Base-by-base conservation (phyloP, 2,888 invertebrate species). In the Ectemnius continuus region DNA sequence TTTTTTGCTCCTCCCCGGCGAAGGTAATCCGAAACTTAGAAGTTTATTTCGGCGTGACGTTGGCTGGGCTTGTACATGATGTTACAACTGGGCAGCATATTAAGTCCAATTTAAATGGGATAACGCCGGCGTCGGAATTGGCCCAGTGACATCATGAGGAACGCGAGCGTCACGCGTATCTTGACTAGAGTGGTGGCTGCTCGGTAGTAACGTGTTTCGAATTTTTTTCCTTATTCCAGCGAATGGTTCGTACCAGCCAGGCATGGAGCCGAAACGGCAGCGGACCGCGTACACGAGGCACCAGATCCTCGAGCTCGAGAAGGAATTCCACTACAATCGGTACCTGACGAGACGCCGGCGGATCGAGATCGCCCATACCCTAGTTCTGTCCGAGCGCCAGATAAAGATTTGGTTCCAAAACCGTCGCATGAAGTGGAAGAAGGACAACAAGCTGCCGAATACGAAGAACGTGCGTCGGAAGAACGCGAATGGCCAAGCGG, bases 301-400 rank as follows among this genome's bases (percentile, higher is more conserved):
- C 93, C 99, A 99, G 93, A 98, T 98, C 90, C 93, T 99, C 91
- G 98, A 99, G 92, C 93, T 99, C 89, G 98, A 98, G 91, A 98
- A 98, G 91, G 98, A 98, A 93, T 99, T 99, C 92, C 98, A 98
- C 91, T 98, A 96, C 93, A 99, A 98, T 93, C 94, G 97, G 89
- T 99, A 99, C 93, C 94, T 99, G 91, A 98, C 98, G 75, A 94
- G 99, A 86, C 94, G 98, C 91, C 94, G 98, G 92, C 94, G 99
- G 91, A 98, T 99, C 92, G 99, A 99, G 93, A 98, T 99, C 91
- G 98, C 99, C 59, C 98, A 99, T 92, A 96, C 97, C 85, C 94
- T 99, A 91, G 97, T 97, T 91, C 93, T 99, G 86, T 97, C 97
- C 74, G 97, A 97, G 90, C 92, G 97, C 85, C 97, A 97, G 92